Evolutionary conservation across 2,113 vertebrate species (phyloP).

Genomic region (Gallinago undulata): DNA sequence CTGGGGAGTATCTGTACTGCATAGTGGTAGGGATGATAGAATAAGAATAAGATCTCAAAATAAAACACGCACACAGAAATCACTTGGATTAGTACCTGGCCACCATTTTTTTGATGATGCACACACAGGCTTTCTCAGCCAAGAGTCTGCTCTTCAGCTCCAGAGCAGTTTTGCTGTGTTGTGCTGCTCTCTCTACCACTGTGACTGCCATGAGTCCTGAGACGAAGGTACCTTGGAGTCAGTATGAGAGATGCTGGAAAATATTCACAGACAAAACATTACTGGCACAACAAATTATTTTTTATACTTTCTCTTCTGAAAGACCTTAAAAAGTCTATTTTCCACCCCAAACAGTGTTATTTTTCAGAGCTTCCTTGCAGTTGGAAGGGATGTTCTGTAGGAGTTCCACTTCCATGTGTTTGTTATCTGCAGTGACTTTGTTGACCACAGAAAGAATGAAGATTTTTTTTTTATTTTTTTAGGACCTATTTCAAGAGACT

Average conservation of each 20-base stretch:
- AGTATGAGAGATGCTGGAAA: neutral
- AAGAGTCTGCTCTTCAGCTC: neutral
- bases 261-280: neutral
- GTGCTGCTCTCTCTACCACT: neutral
- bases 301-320: neutral
- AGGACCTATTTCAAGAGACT: neutral
- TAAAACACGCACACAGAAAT: neutral
- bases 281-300: neutral
- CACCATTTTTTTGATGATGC: too few species aligned
- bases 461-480: neutral
- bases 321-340: neutral
- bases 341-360: neutral
- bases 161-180: neutral
- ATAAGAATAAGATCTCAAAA: neutral
- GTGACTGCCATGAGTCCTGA: neutral
- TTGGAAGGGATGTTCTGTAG: neutral
- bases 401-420: neutral
- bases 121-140: neutral
- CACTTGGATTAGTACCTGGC: neutral
- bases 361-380: neutral
- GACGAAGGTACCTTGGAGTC: neutral
- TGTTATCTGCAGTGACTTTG: neutral
- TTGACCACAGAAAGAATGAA: neutral
- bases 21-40: neutral
- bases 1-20: neutral